Evolutionary conservation across 35 echinoderm and acorn worm genomes (phyloP), one percentile per base, ranked within the genome.

Genomic region (Apostichopus japonicus): DNA sequence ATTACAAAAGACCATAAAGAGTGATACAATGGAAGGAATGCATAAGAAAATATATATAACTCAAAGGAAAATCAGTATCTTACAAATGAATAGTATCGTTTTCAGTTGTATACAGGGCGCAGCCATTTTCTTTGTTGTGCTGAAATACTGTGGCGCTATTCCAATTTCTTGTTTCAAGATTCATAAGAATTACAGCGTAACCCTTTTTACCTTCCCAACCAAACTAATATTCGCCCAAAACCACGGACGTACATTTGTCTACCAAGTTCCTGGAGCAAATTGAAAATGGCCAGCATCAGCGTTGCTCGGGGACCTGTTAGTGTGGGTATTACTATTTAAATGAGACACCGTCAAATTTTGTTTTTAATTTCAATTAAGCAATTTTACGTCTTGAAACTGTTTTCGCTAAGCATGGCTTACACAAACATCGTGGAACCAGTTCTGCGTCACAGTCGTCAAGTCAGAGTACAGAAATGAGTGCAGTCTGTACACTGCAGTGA

Each of bases 51-150:
- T 7, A 8, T 10, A 13, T 13, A 61, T 8, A 61, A 61, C 15
- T 7, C 7, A 15, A 75, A 23, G n/a, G 11, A 23, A 75, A 75
- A 23, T n/a, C 15, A 19, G 15, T 7, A 75, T 19, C 71, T 84
- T 84, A 84, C 81, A 55, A 58, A 59, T 59, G 16, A 57, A 6
- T 0, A 84, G 56, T 21, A 84, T 84, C 53, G 55, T 57, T 75
- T 54, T 11, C 5, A 84, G 54, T 84, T 84, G 55, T 22, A 57
- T 54, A 84, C n/a, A 57, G 81, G 53, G 81, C 81, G 81, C 81
- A 23, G 81, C 81, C 81, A 84, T 84, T 84, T 84, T 83, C 79
- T 84, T 58, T 58, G 54, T 84, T n/a, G 17, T 84, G 55, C 17
- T 53, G n/a, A 23, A 10, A 56, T 6, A 84, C 2, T 55, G 23